A percentile compares a stretch with the other conserved stretches of the same genome.
Conservation (phyloP, 2,797 vertebrate genomes). For the Pseudochaenichthys georgianus region DNA sequence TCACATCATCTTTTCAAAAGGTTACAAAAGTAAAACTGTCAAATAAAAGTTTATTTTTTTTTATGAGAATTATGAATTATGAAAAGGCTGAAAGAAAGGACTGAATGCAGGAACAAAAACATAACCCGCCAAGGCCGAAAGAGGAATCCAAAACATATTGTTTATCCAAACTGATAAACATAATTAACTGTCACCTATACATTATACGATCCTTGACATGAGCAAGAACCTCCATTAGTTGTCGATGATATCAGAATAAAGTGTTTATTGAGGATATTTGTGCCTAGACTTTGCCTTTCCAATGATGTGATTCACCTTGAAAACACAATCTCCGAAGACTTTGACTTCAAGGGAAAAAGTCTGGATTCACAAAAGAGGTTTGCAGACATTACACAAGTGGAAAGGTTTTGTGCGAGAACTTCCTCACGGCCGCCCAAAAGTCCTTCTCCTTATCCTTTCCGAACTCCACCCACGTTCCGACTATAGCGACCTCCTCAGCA, state of each 20-base stretch:
- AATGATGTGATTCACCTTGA: background rate
- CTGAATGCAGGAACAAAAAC: conserved; percentile 2
- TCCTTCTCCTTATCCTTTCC: no score
- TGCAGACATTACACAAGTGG: background rate
- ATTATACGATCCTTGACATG: background rate
- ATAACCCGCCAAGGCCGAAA: background rate
- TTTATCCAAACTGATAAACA: background rate
- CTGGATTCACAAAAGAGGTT: background rate
- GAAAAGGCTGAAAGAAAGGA: conserved; percentile 24
- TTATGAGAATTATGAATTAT: conserved; percentile 2
- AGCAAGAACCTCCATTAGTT: background rate
- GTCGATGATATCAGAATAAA: background rate
- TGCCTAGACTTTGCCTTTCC: no score
- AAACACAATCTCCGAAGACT: background rate
- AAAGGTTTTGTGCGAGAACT: no score
- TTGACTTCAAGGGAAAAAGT: background rate
- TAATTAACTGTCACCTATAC: background rate
- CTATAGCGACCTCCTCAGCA: no score
- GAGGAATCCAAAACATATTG: background rate
- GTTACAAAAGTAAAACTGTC: conserved; percentile 18
- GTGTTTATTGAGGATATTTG: background rate
- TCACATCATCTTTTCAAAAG: conserved; percentile 5
- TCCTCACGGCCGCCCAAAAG: no score
- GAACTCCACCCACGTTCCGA: no score
- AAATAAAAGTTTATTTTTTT: background rate